Percentiles rank a stretch among this genome's conserved stretches.
Conservation (phyloP, 2,888 invertebrate species). For the Mesoligia furuncula region DNA sequence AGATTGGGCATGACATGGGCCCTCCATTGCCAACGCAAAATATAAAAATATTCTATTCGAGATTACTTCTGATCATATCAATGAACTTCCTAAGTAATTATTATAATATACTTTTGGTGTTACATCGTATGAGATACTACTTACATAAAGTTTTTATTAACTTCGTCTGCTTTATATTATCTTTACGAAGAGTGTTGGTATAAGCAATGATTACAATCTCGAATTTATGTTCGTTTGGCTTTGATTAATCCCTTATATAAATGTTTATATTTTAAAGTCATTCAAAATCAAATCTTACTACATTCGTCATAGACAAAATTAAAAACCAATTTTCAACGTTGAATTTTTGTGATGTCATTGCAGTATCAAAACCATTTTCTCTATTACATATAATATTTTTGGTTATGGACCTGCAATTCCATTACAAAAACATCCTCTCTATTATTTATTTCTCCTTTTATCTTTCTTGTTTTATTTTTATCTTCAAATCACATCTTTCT, state of each 20-base stretch:
- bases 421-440: neutral
- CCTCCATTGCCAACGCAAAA: neutral
- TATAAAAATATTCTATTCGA: neutral
- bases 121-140: neutral
- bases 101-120: neutral
- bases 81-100: neutral
- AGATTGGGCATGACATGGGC: neutral
- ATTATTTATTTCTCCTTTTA: neutral
- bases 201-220: neutral
- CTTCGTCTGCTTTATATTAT: neutral
- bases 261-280: no score
- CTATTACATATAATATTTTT: neutral
- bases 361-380: neutral
- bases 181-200: slow-evolving; percentile 4
- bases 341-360: neutral
- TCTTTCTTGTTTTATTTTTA: neutral
- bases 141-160: neutral
- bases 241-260: no score
- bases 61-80: neutral
- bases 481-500: neutral
- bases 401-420: no score
- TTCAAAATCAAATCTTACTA: neutral
- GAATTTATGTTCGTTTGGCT: slow-evolving; percentile 2
- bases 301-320: neutral
- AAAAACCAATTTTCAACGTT: neutral